Base-by-base conservation (phyloP, 2,888 invertebrate species). In the Sepiola atlantica region DNA sequence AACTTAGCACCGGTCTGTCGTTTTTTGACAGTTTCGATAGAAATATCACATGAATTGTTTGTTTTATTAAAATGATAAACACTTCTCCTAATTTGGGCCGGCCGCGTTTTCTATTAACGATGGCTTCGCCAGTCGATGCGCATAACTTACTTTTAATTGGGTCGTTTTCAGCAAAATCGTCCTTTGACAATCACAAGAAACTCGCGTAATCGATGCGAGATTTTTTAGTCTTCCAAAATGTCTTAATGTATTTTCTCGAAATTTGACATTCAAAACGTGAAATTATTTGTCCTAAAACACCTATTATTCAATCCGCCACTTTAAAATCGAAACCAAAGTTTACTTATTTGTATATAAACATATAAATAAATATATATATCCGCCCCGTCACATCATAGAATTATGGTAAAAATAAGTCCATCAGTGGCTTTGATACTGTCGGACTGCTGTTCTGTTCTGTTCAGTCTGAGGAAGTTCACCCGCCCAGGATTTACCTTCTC, bases 1-100 rank as follows among this genome's bases (percentile, higher is more conserved):
- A 77, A 77, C n/a, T 77, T 77, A 77, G 77, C 77, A 77, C 77
- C 77, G 32, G 77, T n/a, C 77, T 77, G 77, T 77, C 77, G n/a
- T 77, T 45, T 77, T 77, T 77, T 77, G 77, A 77, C 77, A 77
- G 77, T 77, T 77, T 77, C n/a, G 77, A 77, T n/a, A 77, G 77
- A 77, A 77, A 77, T 77, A 77, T 77, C 77, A 77, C 77, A 77
- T 77, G 77, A n/a, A 77, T 77, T 77, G n/a, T 77, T 77, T 77
- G 77, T 77, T 77, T 77, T 77, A 77, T 77, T 77, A 77, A 77
- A 77, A 77, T 77, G 77, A 77, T 77, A 77, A 77, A 77, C n/a
- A 77, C n/a, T 77, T 77, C n/a, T 32, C 77, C 77, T 77, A 77
- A 77, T 77, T 77, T 77, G n/a, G 77, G 77, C 16, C 77, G n/a